Evolutionary conservation across 2,888 invertebrate species (phyloP).

Genomic region (Blastobasis adustella): DNA sequence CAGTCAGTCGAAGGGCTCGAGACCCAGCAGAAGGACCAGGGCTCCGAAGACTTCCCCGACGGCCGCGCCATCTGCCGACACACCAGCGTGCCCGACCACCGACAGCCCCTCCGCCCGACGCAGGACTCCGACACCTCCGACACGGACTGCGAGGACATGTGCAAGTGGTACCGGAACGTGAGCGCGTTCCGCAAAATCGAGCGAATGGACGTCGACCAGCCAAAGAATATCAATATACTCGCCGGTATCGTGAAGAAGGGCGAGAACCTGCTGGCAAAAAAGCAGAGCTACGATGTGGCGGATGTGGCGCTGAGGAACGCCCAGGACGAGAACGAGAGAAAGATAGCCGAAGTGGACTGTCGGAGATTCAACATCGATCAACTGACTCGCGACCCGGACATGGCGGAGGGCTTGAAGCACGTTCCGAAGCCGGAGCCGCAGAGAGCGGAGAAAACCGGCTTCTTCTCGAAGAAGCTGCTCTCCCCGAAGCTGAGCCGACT

Average conservation of each 20-base stretch:
- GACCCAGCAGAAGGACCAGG: conserved; percentile 33
- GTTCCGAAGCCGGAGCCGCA: conserved; percentile 32
- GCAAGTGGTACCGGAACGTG: conserved; percentile 31
- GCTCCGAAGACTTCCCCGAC: conserved; percentile 17
- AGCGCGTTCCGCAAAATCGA: conserved; percentile 33
- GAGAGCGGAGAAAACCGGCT: conserved; percentile 42
- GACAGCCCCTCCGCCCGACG: conserved; percentile 8
- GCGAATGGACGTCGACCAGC: conserved; percentile 33
- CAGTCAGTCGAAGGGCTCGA: conserved; percentile 63
- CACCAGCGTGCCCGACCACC: conserved; percentile 41
- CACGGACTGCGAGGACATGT: conserved; percentile 30
- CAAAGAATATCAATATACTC: conserved; percentile 29
- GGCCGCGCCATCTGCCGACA: conserved; percentile 40
- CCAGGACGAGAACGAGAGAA: conserved; percentile 28
- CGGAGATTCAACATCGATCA: conserved; percentile 47
- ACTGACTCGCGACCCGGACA: conserved; percentile 32
- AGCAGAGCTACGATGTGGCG: conserved; percentile 46
- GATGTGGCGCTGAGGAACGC: conserved; percentile 36
- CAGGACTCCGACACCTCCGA: conserved; percentile 32
- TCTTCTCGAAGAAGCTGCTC: conserved; percentile 54
- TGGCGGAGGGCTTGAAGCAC: conserved; percentile 40
- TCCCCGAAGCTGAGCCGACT: conserved; percentile 62
- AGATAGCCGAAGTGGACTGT: conserved; percentile 37
- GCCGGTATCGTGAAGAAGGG: conserved; percentile 37
- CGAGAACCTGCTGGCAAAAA: conserved; percentile 36